Percentiles rank a stretch among this genome's conserved stretches.
phyloP scores from a whole-genome alignment of 2,888 invertebrate genomes.

The Tenthredo scrophulariae region DNA sequence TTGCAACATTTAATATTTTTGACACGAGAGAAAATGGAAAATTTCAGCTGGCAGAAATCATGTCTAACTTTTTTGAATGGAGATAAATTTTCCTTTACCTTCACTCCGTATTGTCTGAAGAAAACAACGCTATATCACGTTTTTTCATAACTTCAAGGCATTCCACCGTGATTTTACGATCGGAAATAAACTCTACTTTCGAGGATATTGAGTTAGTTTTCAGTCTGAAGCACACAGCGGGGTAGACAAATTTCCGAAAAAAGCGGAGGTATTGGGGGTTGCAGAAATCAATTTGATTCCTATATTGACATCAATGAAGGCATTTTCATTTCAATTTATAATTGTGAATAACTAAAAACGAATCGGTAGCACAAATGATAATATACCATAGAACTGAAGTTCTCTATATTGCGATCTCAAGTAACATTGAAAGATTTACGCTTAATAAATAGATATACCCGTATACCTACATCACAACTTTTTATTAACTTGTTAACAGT shows the following conservation, averaged over 20 bases:
- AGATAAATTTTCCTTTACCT: too few species aligned
- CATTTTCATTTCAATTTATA: background rate
- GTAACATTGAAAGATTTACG: background rate
- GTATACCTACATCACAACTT: too few species aligned
- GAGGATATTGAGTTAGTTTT: constrained; percentile 11
- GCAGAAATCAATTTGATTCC: background rate
- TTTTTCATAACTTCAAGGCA: background rate
- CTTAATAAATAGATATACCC: background rate
- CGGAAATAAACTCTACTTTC: background rate
- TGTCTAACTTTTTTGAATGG: background rate
- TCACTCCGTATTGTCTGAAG: background rate
- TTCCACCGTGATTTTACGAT: background rate
- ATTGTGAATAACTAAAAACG: background rate
- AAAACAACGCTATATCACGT: background rate
- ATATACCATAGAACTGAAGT: background rate
- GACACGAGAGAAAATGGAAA: background rate
- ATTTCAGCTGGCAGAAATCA: background rate
- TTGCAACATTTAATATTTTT: background rate
- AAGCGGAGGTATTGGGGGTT: too few species aligned
- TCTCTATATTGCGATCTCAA: background rate
- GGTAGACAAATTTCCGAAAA: background rate
- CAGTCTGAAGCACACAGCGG: background rate
- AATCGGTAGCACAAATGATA: background rate
- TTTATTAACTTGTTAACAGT: background rate
- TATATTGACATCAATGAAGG: background rate